A percentile compares a stretch with the other conserved stretches of the same genome.
These are phyloP conservation scores for Drosophila paranaensis DNA, from an alignment of 2,888 invertebrate species.

Conservation along the genomic window DNA sequence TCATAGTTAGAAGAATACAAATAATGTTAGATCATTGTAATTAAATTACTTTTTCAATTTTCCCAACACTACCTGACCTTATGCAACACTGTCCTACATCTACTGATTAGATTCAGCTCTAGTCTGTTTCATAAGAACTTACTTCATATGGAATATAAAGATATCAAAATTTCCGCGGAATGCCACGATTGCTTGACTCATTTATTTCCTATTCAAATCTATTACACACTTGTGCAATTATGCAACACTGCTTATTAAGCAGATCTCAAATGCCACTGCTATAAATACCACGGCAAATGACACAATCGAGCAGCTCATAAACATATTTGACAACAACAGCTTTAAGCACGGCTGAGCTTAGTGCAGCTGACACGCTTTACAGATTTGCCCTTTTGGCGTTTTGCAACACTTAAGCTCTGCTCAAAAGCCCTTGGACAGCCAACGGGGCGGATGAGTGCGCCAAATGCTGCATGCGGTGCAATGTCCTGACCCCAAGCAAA, in stretches of 20 bases:
- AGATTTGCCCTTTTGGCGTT: not conserved
- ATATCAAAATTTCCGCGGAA: no score
- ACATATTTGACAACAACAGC: not conserved
- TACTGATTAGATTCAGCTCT: no score
- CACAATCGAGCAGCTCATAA: not conserved
- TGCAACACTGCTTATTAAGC: not conserved
- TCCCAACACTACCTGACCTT: not conserved
- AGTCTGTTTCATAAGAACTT: not conserved
- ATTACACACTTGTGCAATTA: not conserved
- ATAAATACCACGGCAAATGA: not conserved
- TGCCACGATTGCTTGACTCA: no score
- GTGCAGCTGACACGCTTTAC: not conserved
- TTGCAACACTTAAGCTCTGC: constrained; percentile 27
- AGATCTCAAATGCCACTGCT: no score
- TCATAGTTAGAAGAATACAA: no score
- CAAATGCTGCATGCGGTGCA: constrained; percentile 55
- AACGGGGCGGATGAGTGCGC: constrained; percentile 15
- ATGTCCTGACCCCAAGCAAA: constrained; percentile 63
- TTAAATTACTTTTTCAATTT: not conserved
- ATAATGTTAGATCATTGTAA: no score
- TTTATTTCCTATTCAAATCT: no score
- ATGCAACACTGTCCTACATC: not conserved
- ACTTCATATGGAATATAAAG: not conserved
- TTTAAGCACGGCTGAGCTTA: not conserved
- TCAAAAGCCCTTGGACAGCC: constrained; percentile 19